Evolutionary conservation across 2,888 invertebrate species (phyloP).

Genomic region (Athrips mouffetella): DNA sequence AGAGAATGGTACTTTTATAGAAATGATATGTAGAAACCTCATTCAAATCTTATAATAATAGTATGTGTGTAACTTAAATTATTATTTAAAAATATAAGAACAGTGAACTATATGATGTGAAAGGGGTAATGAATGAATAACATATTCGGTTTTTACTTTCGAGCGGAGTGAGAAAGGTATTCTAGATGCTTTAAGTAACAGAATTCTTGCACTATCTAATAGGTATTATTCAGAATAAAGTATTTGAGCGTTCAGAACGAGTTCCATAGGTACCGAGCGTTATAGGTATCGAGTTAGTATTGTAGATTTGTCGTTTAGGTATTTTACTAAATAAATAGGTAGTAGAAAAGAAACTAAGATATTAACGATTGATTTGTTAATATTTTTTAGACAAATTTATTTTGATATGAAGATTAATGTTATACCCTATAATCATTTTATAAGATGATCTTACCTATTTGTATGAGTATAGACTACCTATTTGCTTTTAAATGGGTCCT

Average conservation of each 20-base stretch:
- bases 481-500: conserved; percentile 36
- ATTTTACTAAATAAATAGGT: conserved; percentile 56
- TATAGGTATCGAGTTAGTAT: conserved; percentile 13
- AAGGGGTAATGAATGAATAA: too few species aligned
- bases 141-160: too few species aligned
- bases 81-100: too few species aligned
- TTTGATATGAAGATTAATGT: conserved; percentile 66
- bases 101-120: too few species aligned
- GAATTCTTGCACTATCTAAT: conserved; percentile 11
- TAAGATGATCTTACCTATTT: conserved; percentile 40
- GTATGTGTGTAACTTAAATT: too few species aligned
- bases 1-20: too few species aligned
- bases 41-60: too few species aligned
- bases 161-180: too few species aligned
- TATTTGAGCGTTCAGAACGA: conserved; percentile 8
- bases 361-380: conserved; percentile 29
- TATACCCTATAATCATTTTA: conserved; percentile 50
- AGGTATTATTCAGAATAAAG: conserved; percentile 11
- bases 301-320: conserved; percentile 60
- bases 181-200: conserved; percentile 1
- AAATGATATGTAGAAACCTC: too few species aligned
- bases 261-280: conserved; percentile 10
- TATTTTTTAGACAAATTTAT: conserved; percentile 67
- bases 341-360: conserved; percentile 44
- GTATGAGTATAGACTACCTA: conserved; percentile 38